Conservation (phyloP, 2,797 vertebrate genomes). For the Melanogrammus aeglefinus region DNA sequence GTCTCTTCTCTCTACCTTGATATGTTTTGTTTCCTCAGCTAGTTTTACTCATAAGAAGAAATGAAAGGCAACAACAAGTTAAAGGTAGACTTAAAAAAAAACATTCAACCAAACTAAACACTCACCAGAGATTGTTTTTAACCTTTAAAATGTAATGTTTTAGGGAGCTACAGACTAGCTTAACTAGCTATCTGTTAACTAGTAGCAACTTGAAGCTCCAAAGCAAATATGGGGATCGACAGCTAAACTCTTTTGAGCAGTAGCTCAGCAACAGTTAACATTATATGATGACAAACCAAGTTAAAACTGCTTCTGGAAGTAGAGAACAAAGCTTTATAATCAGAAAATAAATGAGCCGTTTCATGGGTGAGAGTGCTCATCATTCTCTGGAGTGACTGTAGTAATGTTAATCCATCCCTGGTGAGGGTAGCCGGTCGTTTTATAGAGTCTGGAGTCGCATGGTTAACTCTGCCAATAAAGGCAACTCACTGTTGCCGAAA, state of each 20-base stretch:
- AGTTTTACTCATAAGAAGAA: constrained; percentile 61
- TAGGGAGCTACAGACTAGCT: neutral
- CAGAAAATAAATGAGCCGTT: neutral
- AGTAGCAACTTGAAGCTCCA: neutral
- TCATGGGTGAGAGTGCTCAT: neutral
- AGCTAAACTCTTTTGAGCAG: neutral
- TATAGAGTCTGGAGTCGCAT: constrained; percentile 24
- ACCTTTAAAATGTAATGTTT: neutral
- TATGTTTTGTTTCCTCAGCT: constrained; percentile 68
- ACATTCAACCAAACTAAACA: constrained; percentile 11
- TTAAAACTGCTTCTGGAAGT: constrained; percentile 1
- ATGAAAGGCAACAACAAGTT: constrained; percentile 78
- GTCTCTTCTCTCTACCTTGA: constrained; percentile 65
- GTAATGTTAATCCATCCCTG: constrained; percentile 10
- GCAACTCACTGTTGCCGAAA: constrained; percentile 69
- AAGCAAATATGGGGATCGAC: neutral
- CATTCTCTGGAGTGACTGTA: neutral
- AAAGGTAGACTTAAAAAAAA: constrained; percentile 55
- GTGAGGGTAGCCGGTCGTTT: constrained; percentile 5
- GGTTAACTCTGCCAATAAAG: constrained; percentile 60
- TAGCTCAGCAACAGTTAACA: neutral
- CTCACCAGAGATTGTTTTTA: constrained; percentile 24
- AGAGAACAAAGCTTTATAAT: neutral
- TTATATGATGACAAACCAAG: neutral
- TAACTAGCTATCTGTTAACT: neutral